These are phyloP conservation scores for Sylvia borin DNA, from an alignment of 2,797 vertebrate genomes.

Conservation along the genomic window DNA sequence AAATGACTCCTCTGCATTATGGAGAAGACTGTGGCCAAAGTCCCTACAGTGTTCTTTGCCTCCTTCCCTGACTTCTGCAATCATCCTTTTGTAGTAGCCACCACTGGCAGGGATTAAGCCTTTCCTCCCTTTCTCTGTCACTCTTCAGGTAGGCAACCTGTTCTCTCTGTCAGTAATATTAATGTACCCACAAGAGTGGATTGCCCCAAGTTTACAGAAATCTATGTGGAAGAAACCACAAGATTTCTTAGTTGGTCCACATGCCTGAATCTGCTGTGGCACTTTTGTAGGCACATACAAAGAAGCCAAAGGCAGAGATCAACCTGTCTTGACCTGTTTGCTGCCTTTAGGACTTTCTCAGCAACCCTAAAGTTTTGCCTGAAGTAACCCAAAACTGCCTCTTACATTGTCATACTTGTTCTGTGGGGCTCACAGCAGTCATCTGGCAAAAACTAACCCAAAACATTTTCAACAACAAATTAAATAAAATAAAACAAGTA, in stretches of 20 bases:
- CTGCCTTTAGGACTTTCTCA: neutral
- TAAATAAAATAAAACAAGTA: constrained; percentile 29
- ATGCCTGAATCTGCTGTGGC: neutral
- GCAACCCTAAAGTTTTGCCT: neutral
- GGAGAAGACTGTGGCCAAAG: neutral
- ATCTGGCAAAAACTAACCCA: neutral
- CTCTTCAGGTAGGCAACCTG: neutral
- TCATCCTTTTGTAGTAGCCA: neutral
- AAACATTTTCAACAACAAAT: constrained; percentile 40
- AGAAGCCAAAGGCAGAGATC: neutral
- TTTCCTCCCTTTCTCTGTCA: neutral
- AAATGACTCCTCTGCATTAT: neutral
- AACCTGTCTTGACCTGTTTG: neutral
- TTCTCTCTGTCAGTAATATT: neutral
- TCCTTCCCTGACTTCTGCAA: neutral
- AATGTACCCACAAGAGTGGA: neutral
- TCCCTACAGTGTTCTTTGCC: neutral
- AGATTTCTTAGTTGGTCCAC: neutral
- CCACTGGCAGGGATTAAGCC: neutral
- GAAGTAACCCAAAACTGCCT: neutral
- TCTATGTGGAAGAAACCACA: neutral
- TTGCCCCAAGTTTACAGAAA: neutral
- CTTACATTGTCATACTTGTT: neutral
- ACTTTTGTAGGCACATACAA: neutral
- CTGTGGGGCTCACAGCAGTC: neutral